These are phyloP conservation scores for Todus mexicanus DNA, from an alignment of 2,797 vertebrate genomes.

Conservation along the genomic window DNA sequence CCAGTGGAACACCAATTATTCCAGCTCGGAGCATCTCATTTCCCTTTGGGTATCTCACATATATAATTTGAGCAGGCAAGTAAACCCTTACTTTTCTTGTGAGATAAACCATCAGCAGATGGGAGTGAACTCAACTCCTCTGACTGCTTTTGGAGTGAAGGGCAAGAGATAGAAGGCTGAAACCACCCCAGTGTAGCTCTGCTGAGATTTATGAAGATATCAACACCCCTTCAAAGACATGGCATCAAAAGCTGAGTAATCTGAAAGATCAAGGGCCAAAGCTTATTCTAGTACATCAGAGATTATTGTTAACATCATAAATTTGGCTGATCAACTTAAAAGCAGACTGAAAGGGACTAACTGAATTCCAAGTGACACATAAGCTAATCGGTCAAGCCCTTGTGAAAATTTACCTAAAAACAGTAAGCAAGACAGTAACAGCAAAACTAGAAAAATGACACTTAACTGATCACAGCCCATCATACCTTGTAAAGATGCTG, in stretches of 20 bases:
- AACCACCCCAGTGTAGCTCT: not conserved
- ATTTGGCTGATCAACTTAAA: not conserved
- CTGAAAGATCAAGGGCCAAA: slow-evolving; percentile 4
- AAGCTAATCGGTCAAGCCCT: not conserved
- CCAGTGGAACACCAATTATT: not conserved
- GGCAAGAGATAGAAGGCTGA: not conserved
- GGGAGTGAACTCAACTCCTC: not conserved
- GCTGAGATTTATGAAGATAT: slow-evolving; percentile 8
- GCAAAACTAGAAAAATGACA: not conserved
- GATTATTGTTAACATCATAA: slow-evolving; percentile 3
- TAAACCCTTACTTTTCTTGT: not conserved
- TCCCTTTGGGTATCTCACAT: not conserved
- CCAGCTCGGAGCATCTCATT: not conserved
- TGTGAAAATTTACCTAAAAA: slow-evolving; percentile 1
- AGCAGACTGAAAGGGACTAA: not conserved
- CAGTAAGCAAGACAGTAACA: not conserved
- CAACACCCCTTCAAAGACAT: slow-evolving; percentile 26
- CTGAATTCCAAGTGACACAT: not conserved
- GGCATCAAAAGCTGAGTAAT: not conserved
- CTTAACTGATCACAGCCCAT: not conserved
- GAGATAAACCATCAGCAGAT: not conserved
- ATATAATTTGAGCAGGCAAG: not conserved
- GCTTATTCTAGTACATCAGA: not conserved
- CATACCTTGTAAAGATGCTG: not conserved
- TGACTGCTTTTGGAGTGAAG: not conserved